Evolutionary conservation across 2,888 invertebrate species (phyloP).

Genomic region (Mesorhabditis belari): DNA sequence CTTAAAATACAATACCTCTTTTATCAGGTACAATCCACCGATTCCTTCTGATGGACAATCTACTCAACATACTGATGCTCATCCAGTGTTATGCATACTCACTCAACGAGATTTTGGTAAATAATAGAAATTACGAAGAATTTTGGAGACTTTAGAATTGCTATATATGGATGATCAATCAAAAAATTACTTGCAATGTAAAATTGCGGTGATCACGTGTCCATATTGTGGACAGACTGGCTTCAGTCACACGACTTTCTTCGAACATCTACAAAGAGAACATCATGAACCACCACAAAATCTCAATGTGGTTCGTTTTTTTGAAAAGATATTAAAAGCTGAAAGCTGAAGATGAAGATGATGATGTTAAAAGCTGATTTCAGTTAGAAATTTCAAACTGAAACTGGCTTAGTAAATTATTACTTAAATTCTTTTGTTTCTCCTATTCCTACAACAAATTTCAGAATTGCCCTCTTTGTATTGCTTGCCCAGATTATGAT

Average conservation of each 20-base stretch:
- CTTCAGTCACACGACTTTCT: conserved; percentile 81
- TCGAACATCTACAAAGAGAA: conserved; percentile 68
- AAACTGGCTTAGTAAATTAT: no score
- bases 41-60: background rate
- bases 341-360: no score
- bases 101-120: conserved; percentile 90
- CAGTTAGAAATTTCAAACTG: background rate
- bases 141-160: conserved; percentile 65
- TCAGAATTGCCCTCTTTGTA: conserved; percentile 95
- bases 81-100: conserved; percentile 97
- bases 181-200: conserved; percentile 74
- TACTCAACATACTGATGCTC: conserved; percentile 74
- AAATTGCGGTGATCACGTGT: conserved; percentile 75
- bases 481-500: conserved; percentile 88
- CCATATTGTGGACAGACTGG: conserved; percentile 95
- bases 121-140: background rate
- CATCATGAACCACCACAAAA: conserved; percentile 84
- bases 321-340: no score
- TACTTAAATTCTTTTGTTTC: no score
- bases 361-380: background rate
- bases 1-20: background rate
- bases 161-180: conserved; percentile 91
- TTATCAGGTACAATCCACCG: background rate
- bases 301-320: conserved; percentile 59
- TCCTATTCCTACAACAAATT: no score